phyloP scores from a whole-genome alignment of 2,888 invertebrate genomes.

The Syrista parreyssii region DNA sequence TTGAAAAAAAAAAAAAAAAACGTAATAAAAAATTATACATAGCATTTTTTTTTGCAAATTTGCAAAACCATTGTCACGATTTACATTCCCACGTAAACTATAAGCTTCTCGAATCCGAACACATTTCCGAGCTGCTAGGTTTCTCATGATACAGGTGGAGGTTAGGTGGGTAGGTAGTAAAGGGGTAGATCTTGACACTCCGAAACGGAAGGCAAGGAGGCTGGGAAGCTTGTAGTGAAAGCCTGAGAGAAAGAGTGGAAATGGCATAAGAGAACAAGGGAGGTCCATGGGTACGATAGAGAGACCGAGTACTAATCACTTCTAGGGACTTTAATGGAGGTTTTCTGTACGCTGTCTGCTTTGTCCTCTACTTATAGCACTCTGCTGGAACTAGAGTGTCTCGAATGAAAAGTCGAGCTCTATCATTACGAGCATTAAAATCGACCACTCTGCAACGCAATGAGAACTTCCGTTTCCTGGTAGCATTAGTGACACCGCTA shows the following conservation, averaged over 20 bases:
- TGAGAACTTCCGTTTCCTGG: background rate
- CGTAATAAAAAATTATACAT: too few species aligned
- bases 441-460: slow-evolving; percentile 8
- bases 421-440: slow-evolving; percentile 15
- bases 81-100: background rate
- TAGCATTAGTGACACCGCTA: background rate
- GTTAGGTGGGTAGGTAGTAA: slow-evolving; percentile 18
- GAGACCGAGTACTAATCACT: slow-evolving; percentile 62
- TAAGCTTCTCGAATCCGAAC: slow-evolving; percentile 21
- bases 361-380: slow-evolving; percentile 65
- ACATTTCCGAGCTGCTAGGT: slow-evolving; percentile 15
- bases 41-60: too few species aligned
- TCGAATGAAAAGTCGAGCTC: slow-evolving; percentile 53
- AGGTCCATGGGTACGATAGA: slow-evolving; percentile 12
- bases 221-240: slow-evolving; percentile 3
- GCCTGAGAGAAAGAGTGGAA: slow-evolving; percentile 30
- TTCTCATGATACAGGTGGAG: slow-evolving; percentile 16
- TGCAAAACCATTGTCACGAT: too few species aligned
- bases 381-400: slow-evolving; percentile 52
- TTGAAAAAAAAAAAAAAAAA: background rate
- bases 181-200: background rate
- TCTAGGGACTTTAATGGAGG: slow-evolving; percentile 66
- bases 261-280: slow-evolving; percentile 33
- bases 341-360: slow-evolving; percentile 66
- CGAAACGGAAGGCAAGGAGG: background rate